Conservation (phyloP, 2,797 vertebrate species). For the Zenarchopterus dispar region DNA sequence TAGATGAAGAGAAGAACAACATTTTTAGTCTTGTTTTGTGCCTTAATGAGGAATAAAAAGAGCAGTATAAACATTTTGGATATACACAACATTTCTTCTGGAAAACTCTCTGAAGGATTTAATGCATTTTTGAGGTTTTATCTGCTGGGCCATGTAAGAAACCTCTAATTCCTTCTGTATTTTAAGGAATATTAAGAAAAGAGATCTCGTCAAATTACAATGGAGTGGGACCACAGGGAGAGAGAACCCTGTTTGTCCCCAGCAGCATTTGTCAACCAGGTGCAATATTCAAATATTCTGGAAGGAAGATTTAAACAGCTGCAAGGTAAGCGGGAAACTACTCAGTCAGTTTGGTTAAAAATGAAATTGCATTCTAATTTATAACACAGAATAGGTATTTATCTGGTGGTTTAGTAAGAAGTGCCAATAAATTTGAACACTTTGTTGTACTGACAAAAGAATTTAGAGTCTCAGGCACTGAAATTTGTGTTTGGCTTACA, state of each 20-base stretch:
- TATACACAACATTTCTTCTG: constrained; percentile 29
- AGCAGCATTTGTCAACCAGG: constrained; percentile 90
- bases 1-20: constrained; percentile 50
- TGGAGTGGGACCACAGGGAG: constrained; percentile 82
- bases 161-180: constrained; percentile 32
- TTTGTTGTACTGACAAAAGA: background rate
- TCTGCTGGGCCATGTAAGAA: constrained; percentile 62
- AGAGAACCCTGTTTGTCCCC: constrained; percentile 86
- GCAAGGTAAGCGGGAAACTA: constrained; percentile 86
- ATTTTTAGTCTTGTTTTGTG: constrained; percentile 40
- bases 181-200: constrained; percentile 54
- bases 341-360: constrained; percentile 1
- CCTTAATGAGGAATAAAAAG: constrained; percentile 38
- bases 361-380: background rate
- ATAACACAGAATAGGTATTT: background rate
- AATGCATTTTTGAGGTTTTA: constrained; percentile 21
- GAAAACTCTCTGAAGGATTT: constrained; percentile 33
- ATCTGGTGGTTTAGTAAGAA: background rate
- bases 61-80: constrained; percentile 50
- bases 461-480: constrained; percentile 7
- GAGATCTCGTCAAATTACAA: constrained; percentile 44
- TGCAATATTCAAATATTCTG: constrained; percentile 91
- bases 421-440: constrained; percentile 7
- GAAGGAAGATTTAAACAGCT: constrained; percentile 95
- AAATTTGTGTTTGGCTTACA: background rate